Evolutionary conservation across 30 jellyfish, hydroid and myxozoan species (phyloP).

Genomic region (Turritopsis dohrnii): DNA sequence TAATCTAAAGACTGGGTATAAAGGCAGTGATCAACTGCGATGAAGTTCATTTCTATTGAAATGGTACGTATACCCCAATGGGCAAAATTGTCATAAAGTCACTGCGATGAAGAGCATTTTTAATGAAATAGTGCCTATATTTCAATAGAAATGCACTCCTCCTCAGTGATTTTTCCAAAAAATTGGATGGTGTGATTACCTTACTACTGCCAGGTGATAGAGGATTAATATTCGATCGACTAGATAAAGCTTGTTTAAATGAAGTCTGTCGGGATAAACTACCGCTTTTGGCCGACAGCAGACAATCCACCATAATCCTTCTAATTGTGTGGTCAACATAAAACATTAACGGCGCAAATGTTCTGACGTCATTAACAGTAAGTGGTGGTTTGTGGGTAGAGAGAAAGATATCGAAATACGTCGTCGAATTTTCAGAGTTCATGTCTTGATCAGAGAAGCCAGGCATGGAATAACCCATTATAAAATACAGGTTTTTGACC

Average conservation of each 20-base stretch:
- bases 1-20: too few species aligned
- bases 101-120: too few species aligned
- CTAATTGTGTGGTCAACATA: constrained; percentile 82
- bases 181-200: constrained; percentile 8
- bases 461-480: constrained; percentile 81
- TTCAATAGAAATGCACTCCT: too few species aligned
- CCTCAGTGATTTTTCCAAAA: too few species aligned
- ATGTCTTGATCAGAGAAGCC: constrained; percentile 61
- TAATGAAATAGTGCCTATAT: too few species aligned
- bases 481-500: constrained; percentile 45
- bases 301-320: constrained; percentile 66
- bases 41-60: too few species aligned
- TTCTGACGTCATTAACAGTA: constrained; percentile 73
- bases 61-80: too few species aligned
- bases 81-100: too few species aligned
- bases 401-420: constrained; percentile 70
- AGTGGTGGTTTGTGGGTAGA: constrained; percentile 64
- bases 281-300: constrained; percentile 72
- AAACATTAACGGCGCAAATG: constrained; percentile 68
- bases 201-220: constrained; percentile 27
- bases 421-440: constrained; percentile 62
- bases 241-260: constrained; percentile 20
- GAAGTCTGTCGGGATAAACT: constrained; percentile 47
- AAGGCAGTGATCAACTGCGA: too few species aligned
- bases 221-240: constrained; percentile 15